Base-by-base conservation (phyloP, 2,113 vertebrate species). In the Nothoprocta pentlandii region DNA sequence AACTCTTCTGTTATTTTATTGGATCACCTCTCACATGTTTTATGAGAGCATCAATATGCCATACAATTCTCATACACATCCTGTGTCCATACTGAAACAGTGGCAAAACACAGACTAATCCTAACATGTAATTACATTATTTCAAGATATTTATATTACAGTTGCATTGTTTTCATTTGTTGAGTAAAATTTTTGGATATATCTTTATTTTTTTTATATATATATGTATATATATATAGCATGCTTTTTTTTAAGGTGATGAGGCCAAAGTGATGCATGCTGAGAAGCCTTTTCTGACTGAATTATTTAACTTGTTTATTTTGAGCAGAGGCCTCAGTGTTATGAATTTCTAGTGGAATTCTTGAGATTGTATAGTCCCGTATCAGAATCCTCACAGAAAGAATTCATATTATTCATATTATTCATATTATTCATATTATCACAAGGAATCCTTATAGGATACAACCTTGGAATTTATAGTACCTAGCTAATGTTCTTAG, bases 271-370 rank as follows among this genome's bases (percentile, higher is more conserved):
- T 49, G 30, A 14, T 49, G 16, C 16, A 73, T 73, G 28, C 9
- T 23, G 7, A 47, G 56, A 81, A 14, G 39, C 9, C 39, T 4
- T 64, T 53, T 9, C 26, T 95, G 77, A 82, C 39, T 26, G 56
- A 85, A 85, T 22, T 92, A 30, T 95, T 89, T 87, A 89, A 91
- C 46, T 84, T n/a, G 28, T 25, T 17, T 42, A 63, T 74, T 80
- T 92, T 64, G 84, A 86, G 83, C 66, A 32, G 21, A 68, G 41
- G 15, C 42, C 46, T 92, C 56, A 78, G 42, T 89, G 61, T 61
- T 42, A 61, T 61, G 74, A 89, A 46, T 85, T 87, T 91, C 53
- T 34, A 56, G 66, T 7, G 21, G 78, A 75, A 91, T 76, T 64
- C 4, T 41, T 79, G 74, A 75, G 84, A 84, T 91, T 25, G 12